Evolutionary conservation across 2,113 vertebrate species (phyloP), one percentile per base, ranked within the genome.

Genomic region (Brienomyrus longianalis): DNA sequence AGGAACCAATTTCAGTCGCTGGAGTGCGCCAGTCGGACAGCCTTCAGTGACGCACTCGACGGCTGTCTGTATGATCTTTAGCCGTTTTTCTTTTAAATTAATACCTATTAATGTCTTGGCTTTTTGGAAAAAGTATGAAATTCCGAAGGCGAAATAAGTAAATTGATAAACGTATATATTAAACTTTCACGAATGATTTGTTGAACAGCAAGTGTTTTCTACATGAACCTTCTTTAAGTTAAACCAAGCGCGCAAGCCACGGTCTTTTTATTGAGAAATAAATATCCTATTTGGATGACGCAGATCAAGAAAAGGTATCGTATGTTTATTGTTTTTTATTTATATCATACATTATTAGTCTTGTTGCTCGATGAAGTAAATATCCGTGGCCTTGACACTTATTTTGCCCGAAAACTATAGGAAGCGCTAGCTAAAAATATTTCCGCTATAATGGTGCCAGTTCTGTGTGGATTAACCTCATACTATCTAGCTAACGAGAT

Each of bases 251-350:
- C 17, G 45, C 43, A 47, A 62, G 87, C 31, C 56, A 62, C 85
- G 47, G 85, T 7, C 85, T 17, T 86, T 31, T 86, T 54, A 66
- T 45, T 62, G 5, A 45, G n/a, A 27, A 45, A 54, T 66, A 27
- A 47, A 66, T 43, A 62, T 88, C 7, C 17, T 45, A n/a, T 45
- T 88, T 88, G 87, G 87, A 88, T 88, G 87, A 62, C 31, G 56
- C 35, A 54, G 54, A 19, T 45, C 39, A 45, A 62, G 13, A 66
- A 88, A 45, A 27, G 87, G 87, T 88, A 62, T 59, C 31, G 5
- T 1, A 54, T 56, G 27, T 87, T 19, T 43, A 11, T 59, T 39
- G n/a, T 87, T 5, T 59, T 87, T 21, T 54, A 48, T 52, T 86
- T 52, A 48, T 1, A 23, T 48, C 39, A n/a, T 48, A 47, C 2